Conservation (phyloP, 2,888 invertebrate species). For the Conchocele bisecta region DNA sequence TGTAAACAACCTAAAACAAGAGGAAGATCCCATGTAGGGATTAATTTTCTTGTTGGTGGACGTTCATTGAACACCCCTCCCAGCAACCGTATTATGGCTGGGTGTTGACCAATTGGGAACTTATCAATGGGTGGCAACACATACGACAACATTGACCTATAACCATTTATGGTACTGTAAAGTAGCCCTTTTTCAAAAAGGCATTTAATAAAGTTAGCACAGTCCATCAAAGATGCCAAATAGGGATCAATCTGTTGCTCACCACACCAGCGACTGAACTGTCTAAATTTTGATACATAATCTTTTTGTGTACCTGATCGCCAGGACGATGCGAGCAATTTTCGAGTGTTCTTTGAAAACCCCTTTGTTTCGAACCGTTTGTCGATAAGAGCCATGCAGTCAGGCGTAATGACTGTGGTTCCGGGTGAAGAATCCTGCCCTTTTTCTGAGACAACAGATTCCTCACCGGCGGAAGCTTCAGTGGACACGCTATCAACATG, state of each 20-base stretch:
- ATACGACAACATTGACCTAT: constrained; percentile 29
- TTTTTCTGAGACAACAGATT: constrained; percentile 15
- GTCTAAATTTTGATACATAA: constrained; percentile 10
- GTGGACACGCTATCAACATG: constrained; percentile 17
- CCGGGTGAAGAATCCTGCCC: constrained; percentile 10
- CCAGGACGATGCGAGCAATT: constrained; percentile 36
- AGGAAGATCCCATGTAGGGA: constrained; percentile 30
- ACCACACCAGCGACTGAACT: constrained; percentile 45
- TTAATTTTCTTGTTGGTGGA: constrained; percentile 14
- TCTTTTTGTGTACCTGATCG: constrained; percentile 30
- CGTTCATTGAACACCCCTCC: constrained; percentile 24
- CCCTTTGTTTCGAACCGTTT: constrained; percentile 1
- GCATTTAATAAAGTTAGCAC: constrained; percentile 33
- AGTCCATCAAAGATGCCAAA: constrained; percentile 29
- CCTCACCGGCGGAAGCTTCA: constrained; percentile 1
- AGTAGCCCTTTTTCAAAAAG: constrained; percentile 8
- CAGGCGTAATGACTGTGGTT: constrained; percentile 12
- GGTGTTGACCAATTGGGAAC: constrained; percentile 14
- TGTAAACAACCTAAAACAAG: constrained; percentile 7
- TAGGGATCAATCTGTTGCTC: constrained; percentile 28
- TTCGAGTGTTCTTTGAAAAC: constrained; percentile 27
- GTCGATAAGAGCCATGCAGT: constrained; percentile 12
- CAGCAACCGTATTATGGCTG: constrained; percentile 14
- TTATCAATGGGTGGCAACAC: constrained; percentile 9
- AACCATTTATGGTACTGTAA: constrained; percentile 8